Evolutionary conservation across 2,113 vertebrate species (phyloP), one percentile per base, ranked within the genome.

Genomic region (Blennius ocellaris): DNA sequence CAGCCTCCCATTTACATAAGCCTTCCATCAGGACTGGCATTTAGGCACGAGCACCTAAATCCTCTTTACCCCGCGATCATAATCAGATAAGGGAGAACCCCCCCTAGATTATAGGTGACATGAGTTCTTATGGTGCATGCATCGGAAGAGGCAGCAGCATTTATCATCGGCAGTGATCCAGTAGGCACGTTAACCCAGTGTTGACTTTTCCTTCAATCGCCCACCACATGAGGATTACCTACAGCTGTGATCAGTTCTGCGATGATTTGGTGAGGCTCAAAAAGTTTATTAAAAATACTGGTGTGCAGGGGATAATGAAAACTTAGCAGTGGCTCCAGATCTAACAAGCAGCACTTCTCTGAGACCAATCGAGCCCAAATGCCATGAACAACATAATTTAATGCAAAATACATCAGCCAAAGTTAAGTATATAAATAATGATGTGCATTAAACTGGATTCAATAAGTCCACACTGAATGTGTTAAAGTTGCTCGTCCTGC

Each of bases 51-150:
- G 75, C 49, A 82, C 84, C 84, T 85, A 93, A 94, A 94, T 93
- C 92, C 92, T 92, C 87, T 94, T 92, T 91, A 86, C 82, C 84
- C 76, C 21, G 39, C 86, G 83, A 92, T 91, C 81, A 89, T 94
- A 92, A 92, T 92, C 94, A 92, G 89, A 92, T 92, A 86, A 91
- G 88, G 80, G 73, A 61, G 82, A 87, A 90, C 70, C 82, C 21
- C n/a, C 87, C 78, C 69, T 84, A 83, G 83, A 92, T 93, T 92
- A 89, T 87, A 77, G 84, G 78, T 87, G 77, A 48, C 83, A 81
- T 72, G 62, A 65, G 83, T 87, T 80, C 81, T 73, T 81, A 73
- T 69, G 80, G 73, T 44, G 17, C 41, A 52, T 57, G 64, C 54
- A 66, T 57, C 44, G 49, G 55, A 70, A 54, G 60, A 73, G 69